Base-by-base conservation (phyloP, 2,888 invertebrate species). In the Eupithecia centaureata region DNA sequence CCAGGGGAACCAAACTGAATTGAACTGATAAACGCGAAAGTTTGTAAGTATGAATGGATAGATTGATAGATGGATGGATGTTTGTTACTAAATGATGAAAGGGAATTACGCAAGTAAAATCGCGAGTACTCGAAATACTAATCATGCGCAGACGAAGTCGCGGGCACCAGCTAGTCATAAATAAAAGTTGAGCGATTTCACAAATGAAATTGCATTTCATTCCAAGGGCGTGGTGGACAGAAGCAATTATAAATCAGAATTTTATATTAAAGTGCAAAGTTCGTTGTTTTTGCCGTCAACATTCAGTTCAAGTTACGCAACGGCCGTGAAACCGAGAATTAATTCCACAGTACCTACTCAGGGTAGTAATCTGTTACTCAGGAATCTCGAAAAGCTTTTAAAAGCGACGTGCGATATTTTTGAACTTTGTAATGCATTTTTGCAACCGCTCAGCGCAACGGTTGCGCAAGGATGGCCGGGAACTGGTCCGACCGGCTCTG, bases 401-500 rank as follows among this genome's bases (percentile, higher is more conserved):
- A 66, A 65, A 86, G 85, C 85, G 85, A 85, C 84, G 86, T 86
- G 82, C 83, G 84, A 85, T 88, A 86, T 90, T 90, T 87, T 86
- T 87, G 79, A 82, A 84, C 83, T 85, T 82, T 83, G 84, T 90
- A 89, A 88, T 90, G 89, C 85, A 89, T 91, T 92, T 91, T 92
- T 91, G 92, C 87, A 86, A 87, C 88, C 84, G 80, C 75, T 77
- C 68, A 79, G 81, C 78, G 76, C 79, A 79, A 73, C 66, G 80
- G 85, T 92, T 92, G 89, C 90, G 92, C 88, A 92, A 92, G 87
- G 90, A 89, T 91, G 88, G 81, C 82, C 84, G 86, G 76, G 84
- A 91, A 92, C 92, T 89, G 89, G 92, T 90, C 79, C 81, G 79
- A 92, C 93, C 92, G 91, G 93, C 87, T 87, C 72, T 81, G 79